Evolutionary conservation across 2,888 invertebrate species (phyloP), one percentile per base, ranked within the genome.

Genomic region (Lottia scabra): DNA sequence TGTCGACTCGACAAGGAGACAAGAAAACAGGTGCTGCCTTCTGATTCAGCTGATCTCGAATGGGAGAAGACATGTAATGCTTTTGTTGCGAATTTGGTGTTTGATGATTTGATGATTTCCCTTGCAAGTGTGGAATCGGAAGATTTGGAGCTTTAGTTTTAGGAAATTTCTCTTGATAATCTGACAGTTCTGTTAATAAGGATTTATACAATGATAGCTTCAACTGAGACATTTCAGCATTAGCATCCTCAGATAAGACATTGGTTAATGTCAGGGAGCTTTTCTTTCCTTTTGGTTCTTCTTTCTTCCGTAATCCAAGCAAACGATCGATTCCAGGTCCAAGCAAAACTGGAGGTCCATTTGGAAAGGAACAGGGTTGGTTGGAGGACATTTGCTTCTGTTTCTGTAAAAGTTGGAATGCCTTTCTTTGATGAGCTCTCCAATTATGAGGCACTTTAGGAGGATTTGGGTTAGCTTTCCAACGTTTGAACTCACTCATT

Each of bases 201-300:
- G 83, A 82, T 44, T 79, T 72, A 66, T 83, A 83, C 56, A 84
- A 62, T 0, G 81, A 79, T 13, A 82, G 70, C 65, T 83, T 82
- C 64, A 82, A 82, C 69, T 82, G 81, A 0, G 82, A 77, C 13
- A 80, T 73, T 45, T 85, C 84, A 2, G 81, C 84, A 71, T 80
- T 82, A 19, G 78, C 75, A 44, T 84, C 83, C 67, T 84, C 85
- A 16, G 83, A 84, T 30, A 85, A 80, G 69, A 79, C 78, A 70
- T 83, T 81, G 6, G 78, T 73, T 13, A 82, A 70, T 27, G 81
- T 76, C 43, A 84, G 72, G 2, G 71, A 71, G 16, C 62, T 27
- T 12, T 38, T 62, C n/a, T 63, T 68, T 23, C 67, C 72, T 10
- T 48, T 63, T 62, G 69, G 27, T 30, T 63, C 67, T 0, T 79